These are phyloP conservation scores for Nudaria mundana DNA, from an alignment of 2,888 invertebrate species.

Conservation along the genomic window DNA sequence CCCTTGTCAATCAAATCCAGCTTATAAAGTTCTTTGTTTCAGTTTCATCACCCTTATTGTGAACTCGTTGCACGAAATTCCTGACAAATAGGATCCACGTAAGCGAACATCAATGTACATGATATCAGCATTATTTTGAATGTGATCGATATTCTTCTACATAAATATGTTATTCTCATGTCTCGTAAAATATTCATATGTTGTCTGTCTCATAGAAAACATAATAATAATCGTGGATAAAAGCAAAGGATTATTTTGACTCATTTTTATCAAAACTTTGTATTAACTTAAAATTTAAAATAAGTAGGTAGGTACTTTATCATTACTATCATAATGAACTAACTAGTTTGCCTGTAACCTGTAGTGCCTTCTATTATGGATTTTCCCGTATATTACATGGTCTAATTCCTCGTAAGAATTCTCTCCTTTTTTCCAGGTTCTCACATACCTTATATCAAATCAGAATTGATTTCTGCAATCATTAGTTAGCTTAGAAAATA, in stretches of 20 bases:
- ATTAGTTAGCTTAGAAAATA: slow-evolving; percentile 55
- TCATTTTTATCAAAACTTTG: no score
- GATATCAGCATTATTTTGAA: slow-evolving; percentile 15
- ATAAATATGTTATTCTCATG: neutral
- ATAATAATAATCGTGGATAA: no score
- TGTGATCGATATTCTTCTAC: slow-evolving; percentile 5
- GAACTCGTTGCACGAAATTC: slow-evolving; percentile 11
- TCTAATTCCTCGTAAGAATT: no score
- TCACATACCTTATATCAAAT: slow-evolving; percentile 50
- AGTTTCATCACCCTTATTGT: slow-evolving; percentile 44
- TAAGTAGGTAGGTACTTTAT: no score
- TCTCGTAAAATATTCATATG: neutral
- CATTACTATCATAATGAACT: no score
- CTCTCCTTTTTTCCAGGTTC: no score
- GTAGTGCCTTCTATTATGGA: no score
- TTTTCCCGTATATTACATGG: no score
- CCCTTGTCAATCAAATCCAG: slow-evolving; percentile 60
- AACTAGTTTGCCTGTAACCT: no score
- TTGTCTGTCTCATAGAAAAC: neutral
- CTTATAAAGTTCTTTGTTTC: slow-evolving; percentile 41
- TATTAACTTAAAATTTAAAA: no score
- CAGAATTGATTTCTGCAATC: slow-evolving; percentile 50
- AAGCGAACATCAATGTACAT: slow-evolving; percentile 15
- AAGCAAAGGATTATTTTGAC: no score
- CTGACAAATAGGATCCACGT: slow-evolving; percentile 10